Evolutionary conservation across 2,797 vertebrate genomes (phyloP), one percentile per base, ranked within the genome.

Genomic region (Pterois miles): DNA sequence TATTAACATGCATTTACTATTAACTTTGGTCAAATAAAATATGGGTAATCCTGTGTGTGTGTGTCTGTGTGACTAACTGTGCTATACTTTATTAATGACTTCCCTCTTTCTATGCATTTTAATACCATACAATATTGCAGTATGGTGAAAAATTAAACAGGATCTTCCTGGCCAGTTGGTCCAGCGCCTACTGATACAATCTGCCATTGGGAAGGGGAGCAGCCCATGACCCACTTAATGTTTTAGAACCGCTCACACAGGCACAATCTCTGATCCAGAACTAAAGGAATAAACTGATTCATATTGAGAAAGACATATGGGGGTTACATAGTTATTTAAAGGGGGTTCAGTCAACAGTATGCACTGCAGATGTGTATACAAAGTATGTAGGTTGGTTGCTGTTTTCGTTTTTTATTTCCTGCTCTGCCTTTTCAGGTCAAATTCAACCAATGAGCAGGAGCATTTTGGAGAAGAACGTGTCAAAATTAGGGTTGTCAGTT

Each of bases 51-150:
- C 13, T 65, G 25, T 75, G 27, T 69, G 58, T 56, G 53, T 12
- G 25, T 57, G 65, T 1, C n/a, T n/a, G 8, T 56, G 40, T 80
- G 76, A 88, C 76, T 90, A 78, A 87, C 84, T 82, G 54, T 71
- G 66, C 86, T 38, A 88, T 86, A 75, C 66, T 81, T 91, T 89
- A 89, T 92, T 92, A 89, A 93, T 92, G 83, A 74, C 63, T 72
- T 65, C 80, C 69, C 73, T 79, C 71, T 83, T 91, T 84, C 86
- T 86, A 80, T 91, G 86, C 91, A 89, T 93, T 93, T 92, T 83
- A 91, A 90, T 85, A 66, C 12, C 10, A 48, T 82, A 62, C 79
- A 81, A 71, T 88, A 87, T 78, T 85, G 82, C 78, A 80, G 73
- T 81, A 82, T 76, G 50, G 81, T 92, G 72, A 89, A 91, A 91